These are phyloP conservation scores for Campylorhamphus procurvoides DNA, from an alignment of 2,113 vertebrate species.

Conservation along the genomic window DNA sequence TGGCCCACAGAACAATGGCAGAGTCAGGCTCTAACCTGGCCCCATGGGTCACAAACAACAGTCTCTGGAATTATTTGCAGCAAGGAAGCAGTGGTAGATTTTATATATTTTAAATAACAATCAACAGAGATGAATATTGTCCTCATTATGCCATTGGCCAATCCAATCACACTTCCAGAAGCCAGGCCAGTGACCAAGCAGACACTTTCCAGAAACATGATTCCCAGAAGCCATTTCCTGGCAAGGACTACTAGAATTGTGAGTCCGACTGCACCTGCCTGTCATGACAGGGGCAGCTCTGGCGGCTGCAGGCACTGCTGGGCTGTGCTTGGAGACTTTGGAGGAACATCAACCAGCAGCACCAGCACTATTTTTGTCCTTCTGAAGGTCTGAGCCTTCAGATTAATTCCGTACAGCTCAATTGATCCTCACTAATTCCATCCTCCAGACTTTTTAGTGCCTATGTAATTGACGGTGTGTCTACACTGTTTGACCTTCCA, in stretches of 20 bases:
- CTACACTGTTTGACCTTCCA: background rate
- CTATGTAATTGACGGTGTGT: background rate
- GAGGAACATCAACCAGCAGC: background rate
- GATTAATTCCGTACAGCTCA: background rate
- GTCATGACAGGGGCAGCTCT: background rate
- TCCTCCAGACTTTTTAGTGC: background rate
- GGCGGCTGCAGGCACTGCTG: fast-evolving
- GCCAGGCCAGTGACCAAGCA: background rate
- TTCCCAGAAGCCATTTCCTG: background rate
- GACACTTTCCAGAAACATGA: background rate
- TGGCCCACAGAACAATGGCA: background rate
- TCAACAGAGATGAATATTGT: background rate
- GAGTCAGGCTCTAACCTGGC: background rate
- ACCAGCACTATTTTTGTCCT: background rate
- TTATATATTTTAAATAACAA: background rate
- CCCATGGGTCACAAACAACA: fast-evolving
- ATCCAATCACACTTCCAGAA: background rate
- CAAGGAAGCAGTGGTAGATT: background rate
- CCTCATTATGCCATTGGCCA: background rate
- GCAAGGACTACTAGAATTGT: background rate
- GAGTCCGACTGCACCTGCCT: background rate
- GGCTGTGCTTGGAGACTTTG: background rate
- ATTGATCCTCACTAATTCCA: background rate
- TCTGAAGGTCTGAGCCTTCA: background rate
- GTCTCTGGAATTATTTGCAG: background rate